These are phyloP conservation scores for Motacilla tschutschensis DNA, from an alignment of 2,113 vertebrate genomes.

Conservation along the genomic window DNA sequence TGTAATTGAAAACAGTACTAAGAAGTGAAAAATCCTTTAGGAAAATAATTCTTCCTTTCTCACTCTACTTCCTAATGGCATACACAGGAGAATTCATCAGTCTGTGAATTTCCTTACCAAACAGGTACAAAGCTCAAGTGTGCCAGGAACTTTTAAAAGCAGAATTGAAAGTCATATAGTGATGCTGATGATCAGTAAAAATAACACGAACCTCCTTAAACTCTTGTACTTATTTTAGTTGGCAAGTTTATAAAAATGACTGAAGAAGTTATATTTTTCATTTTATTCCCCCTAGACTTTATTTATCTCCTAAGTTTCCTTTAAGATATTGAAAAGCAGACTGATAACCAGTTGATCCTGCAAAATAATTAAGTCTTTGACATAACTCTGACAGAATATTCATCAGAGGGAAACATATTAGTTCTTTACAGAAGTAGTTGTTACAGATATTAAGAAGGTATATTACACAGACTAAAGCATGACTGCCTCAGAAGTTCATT, in stretches of 20 bases:
- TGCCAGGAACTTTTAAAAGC: not conserved
- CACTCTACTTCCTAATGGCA: not conserved
- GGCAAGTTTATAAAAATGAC: not conserved
- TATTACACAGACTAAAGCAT: not conserved
- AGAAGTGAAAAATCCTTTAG: not conserved
- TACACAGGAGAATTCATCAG: not conserved
- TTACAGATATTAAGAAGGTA: not conserved
- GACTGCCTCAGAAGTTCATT: not conserved
- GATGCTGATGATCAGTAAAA: not conserved
- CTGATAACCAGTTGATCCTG: not conserved
- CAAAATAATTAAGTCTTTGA: not conserved
- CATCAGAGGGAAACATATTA: not conserved
- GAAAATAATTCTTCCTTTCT: not conserved
- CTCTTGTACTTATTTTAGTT: not conserved
- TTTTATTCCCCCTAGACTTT: not conserved
- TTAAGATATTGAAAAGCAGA: not conserved
- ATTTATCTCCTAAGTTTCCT: not conserved
- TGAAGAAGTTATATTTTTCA: not conserved
- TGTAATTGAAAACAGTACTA: not conserved
- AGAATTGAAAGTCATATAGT: not conserved
- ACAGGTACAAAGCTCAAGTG: not conserved
- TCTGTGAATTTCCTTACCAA: not conserved
- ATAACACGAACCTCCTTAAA: not conserved
- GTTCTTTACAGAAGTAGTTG: not conserved
- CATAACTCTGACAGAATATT: not conserved